Base-by-base conservation (phyloP, 2,797 vertebrate genomes). In the Gymnoscopelus braueri region DNA sequence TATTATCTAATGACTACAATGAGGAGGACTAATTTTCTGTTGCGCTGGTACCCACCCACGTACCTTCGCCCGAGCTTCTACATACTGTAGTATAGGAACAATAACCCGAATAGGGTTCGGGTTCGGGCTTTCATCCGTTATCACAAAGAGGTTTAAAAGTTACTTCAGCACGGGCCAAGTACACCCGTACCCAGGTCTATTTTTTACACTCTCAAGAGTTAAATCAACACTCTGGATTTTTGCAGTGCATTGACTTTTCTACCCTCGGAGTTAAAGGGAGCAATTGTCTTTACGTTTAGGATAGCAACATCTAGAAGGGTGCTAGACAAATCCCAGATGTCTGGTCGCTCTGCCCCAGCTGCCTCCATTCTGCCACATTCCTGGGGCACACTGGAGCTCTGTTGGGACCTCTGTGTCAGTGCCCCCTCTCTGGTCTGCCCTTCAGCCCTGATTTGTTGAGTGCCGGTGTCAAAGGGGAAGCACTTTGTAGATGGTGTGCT, bases 1-100 rank as follows among this genome's bases (percentile, higher is more conserved):
- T 89, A 93, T 94, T 94, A 94, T 90, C 91, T 93, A 94, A 94
- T 93, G 89, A 90, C 82, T 77, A 81, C 81, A 89, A 91, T 80
- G 75, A 77, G 81, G 76, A 83, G 72, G 83, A 72, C 92, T 90
- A 89, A 91, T 93, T 91, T 90, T 59, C 79, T 78, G 68, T 74
- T 49, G 83, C 84, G 78, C 71, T 23, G 63, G 77, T 83, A 85
- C 85, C 10, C 74, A 84, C 89, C 87, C 72, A 13, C 59, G 62
- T 32, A 71, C 15, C 44, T 70, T 72, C 56, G 39, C 39, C 39
- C 5, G 39, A 44, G 39, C 39, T 44, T 10, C 39, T 0, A 44
- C 39, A 44, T 44, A 44, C 39, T 44, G 39, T 44, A 44, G 39
- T 44, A 29, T 19, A 2, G 39, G 39, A 44, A 44, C 39, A 53